Evolutionary conservation across 2,797 vertebrate species (phyloP), one percentile per base, ranked within the genome.

Genomic region (Molossus alvarezi): DNA sequence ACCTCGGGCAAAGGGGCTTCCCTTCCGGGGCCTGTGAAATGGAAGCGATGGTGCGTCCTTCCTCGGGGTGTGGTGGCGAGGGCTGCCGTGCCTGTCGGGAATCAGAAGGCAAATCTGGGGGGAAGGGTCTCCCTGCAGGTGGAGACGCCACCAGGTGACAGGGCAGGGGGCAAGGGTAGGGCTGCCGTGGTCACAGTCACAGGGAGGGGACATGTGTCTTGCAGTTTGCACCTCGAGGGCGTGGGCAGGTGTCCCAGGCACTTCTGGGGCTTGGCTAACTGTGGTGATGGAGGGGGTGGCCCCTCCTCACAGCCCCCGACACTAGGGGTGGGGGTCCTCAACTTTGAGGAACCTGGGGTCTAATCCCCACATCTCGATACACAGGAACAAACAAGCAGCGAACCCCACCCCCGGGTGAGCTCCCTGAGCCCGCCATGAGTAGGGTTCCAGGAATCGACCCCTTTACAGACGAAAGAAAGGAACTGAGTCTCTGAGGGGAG

Each of bases 1-100:
- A 14, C 73, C 80, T 12, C 9, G 3, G 48, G 13, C 75, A 33
- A 33, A 23, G 83, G 51, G 57, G 25, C 41, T 1, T 53, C 33
- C 18, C 21, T 41, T 21, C n/a, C 55, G 9, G 25, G 73, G n/a
- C 65, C 76, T 86, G 57, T 45, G 15, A 21, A 21, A 55, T 33
- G 64, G 76, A 62, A 18, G 6, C 5, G 77, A 20, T 5, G 4
- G 20, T 2, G 8, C 0, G 0, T 12, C 9, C 51, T 67, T 65
- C n/a, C 57, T 29, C 11, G 0, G 0, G 9, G 53, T 41, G 6
- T 1, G 18, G 41, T 2, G n/a, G 48, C 18, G 1, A 21, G 11
- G 6, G n/a, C 29, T 2, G 45, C 33, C 33, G 33, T 7, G 10
- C 41, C 80, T 21, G 58, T 48, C 1, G 6, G 60, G 41, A 65